phyloP scores from a whole-genome alignment of 2,797 vertebrate species.

The Vireo griseus region DNA sequence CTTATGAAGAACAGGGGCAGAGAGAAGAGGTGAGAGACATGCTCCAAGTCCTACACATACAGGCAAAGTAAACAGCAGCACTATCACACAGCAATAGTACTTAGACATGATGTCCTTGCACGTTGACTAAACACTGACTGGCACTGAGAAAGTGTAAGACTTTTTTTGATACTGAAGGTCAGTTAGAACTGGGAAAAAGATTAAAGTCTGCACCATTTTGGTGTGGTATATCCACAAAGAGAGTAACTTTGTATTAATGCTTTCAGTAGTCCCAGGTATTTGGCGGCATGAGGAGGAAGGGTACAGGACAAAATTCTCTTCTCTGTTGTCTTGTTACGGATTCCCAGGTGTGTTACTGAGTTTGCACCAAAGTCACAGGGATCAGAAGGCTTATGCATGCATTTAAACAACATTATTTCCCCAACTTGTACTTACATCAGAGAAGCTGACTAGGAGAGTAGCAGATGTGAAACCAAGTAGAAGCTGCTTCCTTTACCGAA shows the following conservation, averaged over 20 bases:
- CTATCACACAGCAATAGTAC: background rate
- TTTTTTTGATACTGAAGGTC: background rate
- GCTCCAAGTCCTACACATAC: background rate
- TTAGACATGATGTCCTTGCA: background rate
- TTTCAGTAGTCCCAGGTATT: background rate
- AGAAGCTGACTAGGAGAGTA: background rate
- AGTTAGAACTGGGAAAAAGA: background rate
- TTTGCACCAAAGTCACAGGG: background rate
- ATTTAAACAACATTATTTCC: background rate
- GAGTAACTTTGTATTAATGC: background rate
- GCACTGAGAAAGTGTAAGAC: background rate
- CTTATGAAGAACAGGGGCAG: background rate
- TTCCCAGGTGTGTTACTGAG: background rate
- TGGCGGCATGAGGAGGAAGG: background rate
- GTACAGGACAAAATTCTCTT: background rate
- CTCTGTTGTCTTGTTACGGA: fast-evolving
- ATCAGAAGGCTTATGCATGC: background rate
- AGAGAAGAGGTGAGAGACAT: background rate
- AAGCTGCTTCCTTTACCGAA: background rate
- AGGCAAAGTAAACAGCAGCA: background rate
- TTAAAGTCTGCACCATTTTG: background rate
- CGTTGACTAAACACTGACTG: background rate
- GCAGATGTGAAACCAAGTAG: background rate
- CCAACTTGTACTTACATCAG: background rate
- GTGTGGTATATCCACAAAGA: background rate